Conservation (phyloP, 2,113 vertebrate species). For the Microcebus griseorufus region DNA sequence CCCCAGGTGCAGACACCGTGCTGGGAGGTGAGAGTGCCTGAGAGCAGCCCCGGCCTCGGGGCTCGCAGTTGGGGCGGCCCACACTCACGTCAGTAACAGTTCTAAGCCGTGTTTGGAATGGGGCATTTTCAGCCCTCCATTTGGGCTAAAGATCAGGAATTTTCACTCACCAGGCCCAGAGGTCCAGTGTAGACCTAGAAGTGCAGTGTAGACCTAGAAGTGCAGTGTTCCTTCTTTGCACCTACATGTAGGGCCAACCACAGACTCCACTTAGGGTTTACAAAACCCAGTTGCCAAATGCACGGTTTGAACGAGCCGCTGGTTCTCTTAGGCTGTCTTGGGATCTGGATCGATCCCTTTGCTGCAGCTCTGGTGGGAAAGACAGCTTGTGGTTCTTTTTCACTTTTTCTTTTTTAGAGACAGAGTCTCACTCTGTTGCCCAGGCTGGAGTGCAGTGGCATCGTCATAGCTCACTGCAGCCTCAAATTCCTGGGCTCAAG, state of each 20-base stretch:
- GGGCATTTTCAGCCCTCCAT: accelerated
- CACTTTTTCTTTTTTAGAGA: not conserved
- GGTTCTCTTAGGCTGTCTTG: not conserved
- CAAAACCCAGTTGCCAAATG: not conserved
- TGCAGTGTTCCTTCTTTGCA: not conserved
- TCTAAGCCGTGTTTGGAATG: accelerated
- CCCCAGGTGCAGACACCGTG: not conserved
- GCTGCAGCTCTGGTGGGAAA: not conserved
- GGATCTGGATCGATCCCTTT: not conserved
- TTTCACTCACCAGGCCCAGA: too few relatives aligned
- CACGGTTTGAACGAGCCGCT: accelerated
- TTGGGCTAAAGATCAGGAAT: not conserved
- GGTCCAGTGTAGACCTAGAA: not conserved
- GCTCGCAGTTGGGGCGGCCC: accelerated
- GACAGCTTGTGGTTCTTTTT: not conserved
- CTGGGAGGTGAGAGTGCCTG: accelerated
- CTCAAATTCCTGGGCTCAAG: too few relatives aligned
- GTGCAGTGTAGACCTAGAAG: not conserved
- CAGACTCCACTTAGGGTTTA: not conserved
- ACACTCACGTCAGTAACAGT: accelerated
- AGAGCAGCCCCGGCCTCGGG: accelerated
- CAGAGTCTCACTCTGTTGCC: not conserved
- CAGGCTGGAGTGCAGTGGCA: not conserved
- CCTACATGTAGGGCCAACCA: accelerated
- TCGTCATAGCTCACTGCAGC: too few relatives aligned